phyloP scores from a whole-genome alignment of 2,113 vertebrate species.

The Heterocephalus glaber region DNA sequence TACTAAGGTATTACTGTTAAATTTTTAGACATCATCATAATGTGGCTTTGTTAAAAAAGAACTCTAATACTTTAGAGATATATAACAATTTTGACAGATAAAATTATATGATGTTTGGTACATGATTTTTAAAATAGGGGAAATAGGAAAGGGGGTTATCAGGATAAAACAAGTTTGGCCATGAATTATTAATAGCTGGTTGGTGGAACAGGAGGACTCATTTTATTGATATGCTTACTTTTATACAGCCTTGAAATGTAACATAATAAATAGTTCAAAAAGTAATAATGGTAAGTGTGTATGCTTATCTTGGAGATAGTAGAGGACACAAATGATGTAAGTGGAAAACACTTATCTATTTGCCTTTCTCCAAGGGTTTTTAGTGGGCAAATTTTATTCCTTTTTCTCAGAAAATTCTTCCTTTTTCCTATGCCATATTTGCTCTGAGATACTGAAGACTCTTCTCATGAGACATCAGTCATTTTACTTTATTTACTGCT shows the following conservation, averaged over 20 bases:
- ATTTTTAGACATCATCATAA: neutral
- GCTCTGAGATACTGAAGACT: neutral
- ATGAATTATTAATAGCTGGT: neutral
- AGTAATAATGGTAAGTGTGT: neutral
- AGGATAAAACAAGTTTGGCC: neutral
- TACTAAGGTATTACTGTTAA: neutral
- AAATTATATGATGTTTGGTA: conserved; percentile 2
- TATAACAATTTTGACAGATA: neutral
- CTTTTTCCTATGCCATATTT: neutral
- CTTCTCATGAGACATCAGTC: neutral
- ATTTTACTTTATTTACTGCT: neutral
- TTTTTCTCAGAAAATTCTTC: neutral
- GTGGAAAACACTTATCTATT: neutral
- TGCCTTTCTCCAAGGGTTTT: neutral
- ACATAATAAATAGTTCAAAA: neutral
- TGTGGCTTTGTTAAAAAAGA: neutral
- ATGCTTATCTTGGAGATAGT: neutral
- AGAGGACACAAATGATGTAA: neutral
- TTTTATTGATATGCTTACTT: neutral
- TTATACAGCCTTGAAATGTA: neutral
- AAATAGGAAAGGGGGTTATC: neutral
- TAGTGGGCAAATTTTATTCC: neutral
- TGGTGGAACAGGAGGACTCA: neutral
- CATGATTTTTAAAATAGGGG: neutral
- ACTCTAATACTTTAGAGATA: neutral